These are phyloP conservation scores for Apamea epomidion DNA, from an alignment of 2,888 invertebrate species.

Conservation along the genomic window DNA sequence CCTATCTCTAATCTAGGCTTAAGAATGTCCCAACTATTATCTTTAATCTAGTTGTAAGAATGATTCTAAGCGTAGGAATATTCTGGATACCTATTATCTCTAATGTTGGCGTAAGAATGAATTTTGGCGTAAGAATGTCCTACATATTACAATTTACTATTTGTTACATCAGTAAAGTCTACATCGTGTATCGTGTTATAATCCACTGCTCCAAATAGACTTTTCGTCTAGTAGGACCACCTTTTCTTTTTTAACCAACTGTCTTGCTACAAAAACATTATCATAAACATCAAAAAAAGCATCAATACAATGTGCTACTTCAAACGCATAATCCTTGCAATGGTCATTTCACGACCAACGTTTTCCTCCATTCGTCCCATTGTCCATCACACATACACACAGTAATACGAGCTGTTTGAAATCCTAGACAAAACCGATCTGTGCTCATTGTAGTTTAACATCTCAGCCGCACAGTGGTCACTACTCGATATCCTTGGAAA, in stretches of 20 bases:
- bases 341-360: slow-evolving; percentile 74
- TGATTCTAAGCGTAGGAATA: too few species aligned
- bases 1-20: too few species aligned
- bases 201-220: not conserved
- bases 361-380: slow-evolving; percentile 63
- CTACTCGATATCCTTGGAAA: slow-evolving; percentile 67
- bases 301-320: slow-evolving; percentile 58
- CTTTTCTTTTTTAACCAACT: slow-evolving; percentile 6
- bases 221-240: not conserved
- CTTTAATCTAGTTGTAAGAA: too few species aligned
- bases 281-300: slow-evolving; percentile 62
- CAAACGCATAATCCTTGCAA: slow-evolving; percentile 67
- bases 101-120: too few species aligned
- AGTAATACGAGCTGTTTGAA: slow-evolving; percentile 76
- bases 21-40: too few species aligned
- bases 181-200: not conserved
- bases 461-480: slow-evolving; percentile 76
- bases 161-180: not conserved
- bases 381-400: slow-evolving; percentile 66
- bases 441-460: slow-evolving; percentile 57
- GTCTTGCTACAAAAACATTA: slow-evolving; percentile 41
- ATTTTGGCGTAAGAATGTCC: too few species aligned
- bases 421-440: slow-evolving; percentile 71
- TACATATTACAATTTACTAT: not conserved
- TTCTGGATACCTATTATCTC: too few species aligned